Percentiles rank a stretch among this genome's conserved stretches.
Evolutionary conservation across 2,797 vertebrate genomes (phyloP).

Genomic region (Sebastes trivittatus): DNA sequence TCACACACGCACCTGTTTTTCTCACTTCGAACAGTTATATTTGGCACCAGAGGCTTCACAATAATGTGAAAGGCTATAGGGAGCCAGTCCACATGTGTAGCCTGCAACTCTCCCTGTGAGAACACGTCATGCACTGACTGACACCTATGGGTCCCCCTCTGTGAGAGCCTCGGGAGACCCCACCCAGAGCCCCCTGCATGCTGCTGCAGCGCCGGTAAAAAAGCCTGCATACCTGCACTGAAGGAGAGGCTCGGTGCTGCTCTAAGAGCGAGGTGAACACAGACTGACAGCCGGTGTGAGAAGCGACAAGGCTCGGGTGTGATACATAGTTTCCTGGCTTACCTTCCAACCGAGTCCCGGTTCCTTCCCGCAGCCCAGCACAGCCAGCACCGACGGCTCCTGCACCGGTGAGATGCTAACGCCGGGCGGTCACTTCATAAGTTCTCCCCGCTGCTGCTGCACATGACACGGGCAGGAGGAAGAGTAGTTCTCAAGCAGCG

Average conservation of each 20-base stretch:
- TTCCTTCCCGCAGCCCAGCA: background rate
- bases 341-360: constrained; percentile 43
- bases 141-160: background rate
- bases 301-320: background rate
- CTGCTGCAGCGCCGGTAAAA: constrained; percentile 17
- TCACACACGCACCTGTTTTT: constrained; percentile 22
- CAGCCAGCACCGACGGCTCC: constrained; percentile 2
- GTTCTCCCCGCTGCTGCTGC: constrained; percentile 11
- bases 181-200: constrained; percentile 36
- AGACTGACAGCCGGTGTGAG: background rate
- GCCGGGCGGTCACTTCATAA: constrained; percentile 47
- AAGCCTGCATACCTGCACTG: constrained; percentile 6
- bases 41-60: background rate
- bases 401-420: constrained; percentile 1
- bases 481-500: constrained; percentile 8
- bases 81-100: constrained; percentile 8
- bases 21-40: background rate
- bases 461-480: background rate
- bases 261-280: background rate
- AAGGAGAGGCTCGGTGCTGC: background rate
- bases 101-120: background rate
- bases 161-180: constrained; percentile 19
- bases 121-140: background rate
- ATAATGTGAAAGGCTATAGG: background rate
- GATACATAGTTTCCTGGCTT: background rate